A percentile compares a stretch with the other conserved stretches of the same genome.
phyloP scores from a whole-genome alignment of 2,797 vertebrate genomes.

The Megaceryle alcyon region DNA sequence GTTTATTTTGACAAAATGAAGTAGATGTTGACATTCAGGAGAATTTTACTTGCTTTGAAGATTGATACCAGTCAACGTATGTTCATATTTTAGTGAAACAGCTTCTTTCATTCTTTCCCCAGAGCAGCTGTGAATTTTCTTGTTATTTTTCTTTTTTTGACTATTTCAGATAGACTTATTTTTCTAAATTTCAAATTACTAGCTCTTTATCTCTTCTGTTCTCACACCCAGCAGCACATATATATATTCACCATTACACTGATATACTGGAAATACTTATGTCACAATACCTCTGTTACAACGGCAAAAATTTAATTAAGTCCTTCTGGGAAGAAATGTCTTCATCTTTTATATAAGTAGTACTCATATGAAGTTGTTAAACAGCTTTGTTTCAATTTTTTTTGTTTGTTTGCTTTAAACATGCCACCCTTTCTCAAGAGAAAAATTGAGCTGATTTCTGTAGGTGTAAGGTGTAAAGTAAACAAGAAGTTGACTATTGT shows the following conservation, averaged over 20 bases:
- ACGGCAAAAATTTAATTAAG: background rate
- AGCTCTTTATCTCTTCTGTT: background rate
- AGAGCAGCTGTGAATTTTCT: background rate
- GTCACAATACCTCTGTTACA: background rate
- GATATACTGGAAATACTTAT: background rate
- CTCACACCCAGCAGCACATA: background rate
- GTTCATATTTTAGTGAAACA: background rate
- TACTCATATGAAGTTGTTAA: background rate
- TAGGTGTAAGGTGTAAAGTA: conserved; percentile 1
- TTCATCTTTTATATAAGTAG: background rate
- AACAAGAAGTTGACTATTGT: background rate
- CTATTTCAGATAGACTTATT: background rate
- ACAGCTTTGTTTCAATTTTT: background rate
- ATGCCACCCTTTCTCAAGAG: background rate
- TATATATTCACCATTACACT: background rate
- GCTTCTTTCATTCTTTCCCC: background rate
- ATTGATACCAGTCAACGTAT: background rate
- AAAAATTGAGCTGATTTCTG: background rate
- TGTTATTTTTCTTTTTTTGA: background rate
- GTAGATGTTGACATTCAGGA: background rate
- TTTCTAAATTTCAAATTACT: background rate
- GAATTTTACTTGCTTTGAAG: background rate
- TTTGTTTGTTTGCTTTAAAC: background rate
- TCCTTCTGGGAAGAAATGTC: background rate
- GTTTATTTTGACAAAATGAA: conserved; percentile 6